phyloP scores from a whole-genome alignment of 2,797 vertebrate genomes.

The Euphonia xanthogaster region DNA sequence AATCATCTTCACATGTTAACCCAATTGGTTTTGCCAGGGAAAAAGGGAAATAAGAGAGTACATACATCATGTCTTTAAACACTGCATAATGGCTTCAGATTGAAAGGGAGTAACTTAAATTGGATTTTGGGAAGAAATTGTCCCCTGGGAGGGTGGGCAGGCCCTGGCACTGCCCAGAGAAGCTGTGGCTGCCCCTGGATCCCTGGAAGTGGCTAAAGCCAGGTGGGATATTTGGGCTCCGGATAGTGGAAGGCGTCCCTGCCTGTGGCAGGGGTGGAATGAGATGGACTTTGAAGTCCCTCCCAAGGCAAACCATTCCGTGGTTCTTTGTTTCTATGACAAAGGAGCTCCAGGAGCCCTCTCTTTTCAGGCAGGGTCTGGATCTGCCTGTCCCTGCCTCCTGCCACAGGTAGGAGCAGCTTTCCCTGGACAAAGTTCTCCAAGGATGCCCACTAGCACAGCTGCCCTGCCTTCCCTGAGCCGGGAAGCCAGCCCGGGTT shows the following conservation, averaged over 20 bases:
- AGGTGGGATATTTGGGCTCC: fast-evolving
- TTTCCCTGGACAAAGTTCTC: background rate
- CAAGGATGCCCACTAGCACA: background rate
- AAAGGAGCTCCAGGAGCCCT: background rate
- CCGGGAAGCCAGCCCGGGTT: fast-evolving
- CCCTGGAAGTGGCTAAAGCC: background rate
- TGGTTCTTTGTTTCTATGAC: background rate
- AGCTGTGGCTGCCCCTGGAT: background rate
- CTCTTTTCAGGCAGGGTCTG: background rate
- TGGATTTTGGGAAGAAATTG: background rate
- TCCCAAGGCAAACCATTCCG: background rate
- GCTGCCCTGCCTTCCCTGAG: background rate
- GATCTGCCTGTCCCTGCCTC: background rate
- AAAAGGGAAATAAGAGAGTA: background rate
- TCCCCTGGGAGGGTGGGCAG: background rate
- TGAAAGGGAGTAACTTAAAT: background rate
- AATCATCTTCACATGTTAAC: background rate
- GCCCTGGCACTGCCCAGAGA: background rate
- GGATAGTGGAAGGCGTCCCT: background rate
- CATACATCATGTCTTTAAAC: background rate
- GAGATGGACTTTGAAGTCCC: background rate
- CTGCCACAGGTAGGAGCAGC: background rate
- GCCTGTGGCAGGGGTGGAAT: background rate
- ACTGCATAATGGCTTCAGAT: background rate
- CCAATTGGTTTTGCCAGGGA: background rate